Evolutionary conservation across 2,797 vertebrate species (phyloP).

Genomic region (Microtus agrestis): DNA sequence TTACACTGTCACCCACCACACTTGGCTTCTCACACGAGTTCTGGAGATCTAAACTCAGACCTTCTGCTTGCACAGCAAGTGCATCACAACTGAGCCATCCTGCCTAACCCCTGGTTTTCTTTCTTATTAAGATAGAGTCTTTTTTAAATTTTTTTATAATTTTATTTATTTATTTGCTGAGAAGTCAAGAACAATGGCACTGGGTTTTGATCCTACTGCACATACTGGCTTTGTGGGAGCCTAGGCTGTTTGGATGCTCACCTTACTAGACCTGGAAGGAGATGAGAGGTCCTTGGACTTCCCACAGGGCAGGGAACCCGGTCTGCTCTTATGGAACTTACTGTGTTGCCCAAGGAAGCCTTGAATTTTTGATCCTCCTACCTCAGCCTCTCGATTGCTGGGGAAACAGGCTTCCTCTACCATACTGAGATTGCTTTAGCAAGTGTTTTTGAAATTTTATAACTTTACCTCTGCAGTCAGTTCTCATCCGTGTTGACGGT

Average conservation of each 20-base stretch:
- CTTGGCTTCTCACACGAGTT: background rate
- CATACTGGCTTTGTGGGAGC: no score
- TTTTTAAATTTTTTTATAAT: no score
- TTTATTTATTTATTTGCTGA: no score
- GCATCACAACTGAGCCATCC: background rate
- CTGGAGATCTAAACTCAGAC: background rate
- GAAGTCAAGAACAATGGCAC: no score
- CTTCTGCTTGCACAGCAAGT: background rate
- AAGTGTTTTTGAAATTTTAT: background rate
- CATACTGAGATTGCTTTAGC: background rate
- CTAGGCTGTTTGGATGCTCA: no score
- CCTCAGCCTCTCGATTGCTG: background rate
- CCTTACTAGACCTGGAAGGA: no score
- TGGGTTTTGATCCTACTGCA: no score
- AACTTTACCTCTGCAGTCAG: background rate
- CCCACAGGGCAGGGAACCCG: no score
- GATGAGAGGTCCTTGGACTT: no score
- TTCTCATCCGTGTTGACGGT: background rate
- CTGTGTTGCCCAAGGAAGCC: background rate
- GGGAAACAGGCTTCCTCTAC: background rate
- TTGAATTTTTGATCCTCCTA: background rate
- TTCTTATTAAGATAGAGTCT: background rate
- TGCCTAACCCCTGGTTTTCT: background rate
- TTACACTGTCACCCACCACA: background rate
- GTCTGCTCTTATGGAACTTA: no score